phyloP scores from a whole-genome alignment of 2,113 vertebrate genomes.

The Okapia johnstoni region DNA sequence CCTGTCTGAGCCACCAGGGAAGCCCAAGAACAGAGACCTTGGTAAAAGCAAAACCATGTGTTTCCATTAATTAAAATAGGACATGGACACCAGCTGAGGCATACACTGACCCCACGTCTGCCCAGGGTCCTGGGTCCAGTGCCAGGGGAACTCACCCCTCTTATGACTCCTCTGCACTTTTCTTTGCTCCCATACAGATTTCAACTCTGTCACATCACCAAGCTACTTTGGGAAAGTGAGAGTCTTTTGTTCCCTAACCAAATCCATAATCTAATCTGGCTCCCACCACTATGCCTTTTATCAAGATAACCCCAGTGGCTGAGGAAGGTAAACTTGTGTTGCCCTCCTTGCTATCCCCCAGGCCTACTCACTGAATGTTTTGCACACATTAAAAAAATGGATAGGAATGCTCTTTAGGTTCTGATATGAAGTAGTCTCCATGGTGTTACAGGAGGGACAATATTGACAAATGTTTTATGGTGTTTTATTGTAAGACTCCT shows the following conservation, averaged over 20 bases:
- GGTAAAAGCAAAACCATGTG: not conserved
- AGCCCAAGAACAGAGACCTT: not conserved
- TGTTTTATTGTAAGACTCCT: not conserved
- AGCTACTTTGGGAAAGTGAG: not conserved
- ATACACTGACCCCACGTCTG: not conserved
- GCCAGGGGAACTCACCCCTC: not conserved
- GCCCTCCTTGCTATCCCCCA: not conserved
- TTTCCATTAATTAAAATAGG: not conserved
- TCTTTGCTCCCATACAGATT: not conserved
- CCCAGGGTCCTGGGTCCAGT: not conserved
- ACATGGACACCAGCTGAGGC: not conserved
- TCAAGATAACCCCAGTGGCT: not conserved
- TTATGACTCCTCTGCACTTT: not conserved
- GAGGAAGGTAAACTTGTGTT: not conserved
- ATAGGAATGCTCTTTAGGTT: not conserved
- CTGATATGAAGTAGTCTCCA: not conserved
- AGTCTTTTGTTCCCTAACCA: not conserved
- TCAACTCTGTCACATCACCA: not conserved
- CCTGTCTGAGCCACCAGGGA: not conserved
- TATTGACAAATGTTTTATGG: not conserved
- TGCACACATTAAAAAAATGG: not conserved
- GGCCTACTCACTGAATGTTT: not conserved
- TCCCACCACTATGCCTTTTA: not conserved
- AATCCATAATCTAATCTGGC: not conserved
- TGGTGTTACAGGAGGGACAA: not conserved